Conservation (phyloP, 2,113 vertebrate genomes). For the Penelope pileata region DNA sequence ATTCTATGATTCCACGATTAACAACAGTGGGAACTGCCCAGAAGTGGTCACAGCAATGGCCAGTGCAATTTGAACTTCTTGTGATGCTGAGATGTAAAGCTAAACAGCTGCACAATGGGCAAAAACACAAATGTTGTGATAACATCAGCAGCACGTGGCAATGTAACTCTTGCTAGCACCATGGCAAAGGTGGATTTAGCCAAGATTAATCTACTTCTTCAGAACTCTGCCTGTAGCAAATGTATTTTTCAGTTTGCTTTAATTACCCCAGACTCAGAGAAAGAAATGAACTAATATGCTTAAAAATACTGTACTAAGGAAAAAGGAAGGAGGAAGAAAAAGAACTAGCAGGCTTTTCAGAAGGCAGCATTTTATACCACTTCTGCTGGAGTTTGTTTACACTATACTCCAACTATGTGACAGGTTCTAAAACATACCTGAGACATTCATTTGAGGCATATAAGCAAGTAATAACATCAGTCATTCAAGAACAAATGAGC, state of each 20-base stretch:
- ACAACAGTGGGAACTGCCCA: neutral
- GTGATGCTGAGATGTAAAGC: rapidly evolving
- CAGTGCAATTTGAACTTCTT: neutral
- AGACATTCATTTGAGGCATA: neutral
- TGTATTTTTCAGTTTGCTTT: neutral
- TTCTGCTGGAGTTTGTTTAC: neutral
- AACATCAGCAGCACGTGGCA: neutral
- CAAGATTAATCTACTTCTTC: neutral
- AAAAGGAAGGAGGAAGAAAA: neutral
- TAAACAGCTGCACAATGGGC: neutral
- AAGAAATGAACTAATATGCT: neutral
- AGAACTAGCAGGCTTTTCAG: neutral
- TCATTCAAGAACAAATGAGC: neutral
- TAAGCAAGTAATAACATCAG: neutral
- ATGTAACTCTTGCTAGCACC: neutral
- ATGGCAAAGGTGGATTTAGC: neutral
- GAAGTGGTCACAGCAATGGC: neutral
- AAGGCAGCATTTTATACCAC: neutral
- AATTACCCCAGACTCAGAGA: neutral
- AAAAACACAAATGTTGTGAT: neutral
- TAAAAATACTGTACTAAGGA: neutral
- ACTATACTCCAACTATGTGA: neutral
- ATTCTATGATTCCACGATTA: no score
- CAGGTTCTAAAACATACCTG: neutral
- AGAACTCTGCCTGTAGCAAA: neutral